These are phyloP conservation scores for Macrophya annulata DNA, from an alignment of 2,888 invertebrate genomes.

Conservation along the genomic window DNA sequence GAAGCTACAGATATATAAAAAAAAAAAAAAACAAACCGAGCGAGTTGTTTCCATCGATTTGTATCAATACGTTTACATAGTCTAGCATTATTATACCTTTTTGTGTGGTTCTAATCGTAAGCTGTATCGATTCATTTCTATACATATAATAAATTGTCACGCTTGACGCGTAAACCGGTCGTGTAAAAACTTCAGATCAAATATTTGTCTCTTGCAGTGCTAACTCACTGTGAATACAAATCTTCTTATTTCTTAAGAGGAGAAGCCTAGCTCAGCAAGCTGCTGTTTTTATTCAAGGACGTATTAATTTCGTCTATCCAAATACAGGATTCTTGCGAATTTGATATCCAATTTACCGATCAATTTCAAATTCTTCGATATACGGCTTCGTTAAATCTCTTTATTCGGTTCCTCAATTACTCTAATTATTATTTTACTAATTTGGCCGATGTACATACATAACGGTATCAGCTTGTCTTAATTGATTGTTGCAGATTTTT, in stretches of 20 bases:
- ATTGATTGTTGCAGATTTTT: not conserved
- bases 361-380: not conserved
- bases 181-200: not conserved
- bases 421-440: conserved; percentile 7
- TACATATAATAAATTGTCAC: conserved; percentile 12
- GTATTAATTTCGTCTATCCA: not conserved
- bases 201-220: conserved; percentile 7
- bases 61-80: not conserved
- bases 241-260: not conserved
- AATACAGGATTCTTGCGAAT: conserved; percentile 8
- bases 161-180: not conserved
- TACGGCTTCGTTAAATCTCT: conserved; percentile 43
- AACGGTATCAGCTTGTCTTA: not conserved
- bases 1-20: not conserved
- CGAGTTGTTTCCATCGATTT: conserved; percentile 20
- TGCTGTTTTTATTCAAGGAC: conserved; percentile 17
- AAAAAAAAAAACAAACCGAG: not conserved
- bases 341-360: conserved; percentile 44
- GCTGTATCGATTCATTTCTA: conserved; percentile 29
- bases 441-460: not conserved
- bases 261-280: not conserved
- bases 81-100: not conserved
- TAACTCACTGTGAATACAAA: not conserved
- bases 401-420: conserved; percentile 19
- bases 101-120: not conserved